Percentiles rank a stretch among this genome's conserved stretches.
These are phyloP conservation scores for Leptodirus hochenwartii DNA, from an alignment of 2,888 invertebrate species.

Conservation along the genomic window DNA sequence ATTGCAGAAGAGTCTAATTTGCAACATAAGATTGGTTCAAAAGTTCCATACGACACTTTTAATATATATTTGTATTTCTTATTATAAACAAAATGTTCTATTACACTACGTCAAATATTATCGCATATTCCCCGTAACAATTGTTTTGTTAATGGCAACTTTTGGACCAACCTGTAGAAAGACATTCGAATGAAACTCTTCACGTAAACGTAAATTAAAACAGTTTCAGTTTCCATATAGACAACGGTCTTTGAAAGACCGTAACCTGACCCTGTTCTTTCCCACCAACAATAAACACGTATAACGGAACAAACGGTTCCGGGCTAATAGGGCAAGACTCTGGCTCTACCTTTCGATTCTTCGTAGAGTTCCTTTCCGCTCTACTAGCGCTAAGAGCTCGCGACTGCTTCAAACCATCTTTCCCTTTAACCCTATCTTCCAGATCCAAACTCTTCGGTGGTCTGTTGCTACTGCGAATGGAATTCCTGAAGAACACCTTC, in stretches of 20 bases:
- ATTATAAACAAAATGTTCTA: too few species aligned
- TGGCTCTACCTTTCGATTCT: conserved; percentile 14
- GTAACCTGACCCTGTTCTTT: conserved; percentile 63
- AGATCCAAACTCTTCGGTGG: conserved; percentile 32
- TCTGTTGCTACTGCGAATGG: conserved; percentile 18
- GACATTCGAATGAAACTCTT: too few species aligned
- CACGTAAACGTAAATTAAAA: conserved; percentile 18
- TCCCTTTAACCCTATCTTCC: conserved; percentile 24
- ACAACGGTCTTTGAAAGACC: conserved; percentile 55
- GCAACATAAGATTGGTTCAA: too few species aligned
- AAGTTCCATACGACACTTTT: too few species aligned
- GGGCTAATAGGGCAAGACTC: conserved; percentile 16
- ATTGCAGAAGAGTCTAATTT: too few species aligned
- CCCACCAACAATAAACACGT: conserved; percentile 58
- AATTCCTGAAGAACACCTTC: conserved; percentile 22
- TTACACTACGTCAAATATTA: too few species aligned
- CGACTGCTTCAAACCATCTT: conserved; percentile 17
- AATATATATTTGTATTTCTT: too few species aligned
- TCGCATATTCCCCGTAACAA: too few species aligned
- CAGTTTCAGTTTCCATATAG: conserved; percentile 59
- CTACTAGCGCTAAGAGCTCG: conserved; percentile 39
- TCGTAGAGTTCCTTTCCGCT: conserved; percentile 28
- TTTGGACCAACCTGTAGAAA: too few species aligned
- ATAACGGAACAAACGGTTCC: conserved; percentile 33
- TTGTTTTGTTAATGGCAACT: too few species aligned